Percentiles rank a stretch among this genome's conserved stretches.
These are phyloP conservation scores for Ammodytes dubius DNA, from an alignment of 2,113 vertebrate species.

Conservation along the genomic window DNA sequence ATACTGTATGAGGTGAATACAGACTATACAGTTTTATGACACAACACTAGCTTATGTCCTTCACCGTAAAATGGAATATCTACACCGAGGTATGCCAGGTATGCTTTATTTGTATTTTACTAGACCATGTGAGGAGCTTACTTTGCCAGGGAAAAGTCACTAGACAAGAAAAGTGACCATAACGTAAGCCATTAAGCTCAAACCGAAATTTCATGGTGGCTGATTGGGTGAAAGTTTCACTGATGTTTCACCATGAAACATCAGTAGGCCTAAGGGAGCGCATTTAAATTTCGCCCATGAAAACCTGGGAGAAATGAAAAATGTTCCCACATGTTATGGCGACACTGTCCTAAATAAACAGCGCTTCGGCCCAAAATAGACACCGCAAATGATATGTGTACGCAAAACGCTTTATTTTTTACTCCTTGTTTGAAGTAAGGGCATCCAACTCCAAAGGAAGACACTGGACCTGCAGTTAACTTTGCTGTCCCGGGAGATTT, in stretches of 20 bases:
- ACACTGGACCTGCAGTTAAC: constrained; percentile 57
- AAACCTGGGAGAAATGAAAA: constrained; percentile 43
- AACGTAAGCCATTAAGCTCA: constrained; percentile 35
- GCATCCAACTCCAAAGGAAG: constrained; percentile 53
- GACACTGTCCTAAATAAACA: constrained; percentile 52
- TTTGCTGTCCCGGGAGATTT: constrained; percentile 68
- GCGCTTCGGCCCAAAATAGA: constrained; percentile 59
- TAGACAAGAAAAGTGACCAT: constrained; percentile 66
- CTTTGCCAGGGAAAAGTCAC: constrained; percentile 60
- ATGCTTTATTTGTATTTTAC: constrained; percentile 64
- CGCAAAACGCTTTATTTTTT: constrained; percentile 56
- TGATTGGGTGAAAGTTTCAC: not conserved
- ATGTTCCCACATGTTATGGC: constrained; percentile 57
- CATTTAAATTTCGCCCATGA: constrained; percentile 28
- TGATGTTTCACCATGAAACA: not conserved
- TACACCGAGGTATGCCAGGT: constrained; percentile 41
- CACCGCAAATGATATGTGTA: constrained; percentile 74
- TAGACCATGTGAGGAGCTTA: constrained; percentile 39
- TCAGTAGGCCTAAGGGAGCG: constrained; percentile 1
- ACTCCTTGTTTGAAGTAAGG: constrained; percentile 70
- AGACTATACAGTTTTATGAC: constrained; percentile 63
- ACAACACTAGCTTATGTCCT: constrained; percentile 10
- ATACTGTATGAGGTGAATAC: constrained; percentile 46
- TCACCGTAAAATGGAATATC: constrained; percentile 42
- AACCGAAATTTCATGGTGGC: constrained; percentile 43